Base-by-base conservation (phyloP, 1,140 invertebrate species). In the Sipha flava region DNA sequence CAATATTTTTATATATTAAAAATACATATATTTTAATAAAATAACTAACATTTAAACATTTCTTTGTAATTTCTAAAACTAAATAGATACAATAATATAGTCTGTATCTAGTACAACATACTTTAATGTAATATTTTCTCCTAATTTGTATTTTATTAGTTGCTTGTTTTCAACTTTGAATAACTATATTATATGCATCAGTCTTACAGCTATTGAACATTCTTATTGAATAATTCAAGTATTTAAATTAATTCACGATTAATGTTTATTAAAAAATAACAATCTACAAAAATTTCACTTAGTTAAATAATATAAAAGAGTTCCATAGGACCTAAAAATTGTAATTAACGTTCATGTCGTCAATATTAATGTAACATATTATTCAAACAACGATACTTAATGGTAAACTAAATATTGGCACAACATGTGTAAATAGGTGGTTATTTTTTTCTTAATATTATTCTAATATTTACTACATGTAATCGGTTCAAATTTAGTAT, bases 21-120 rank as follows among this genome's bases (percentile, higher is more conserved):
- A 70, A 70, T 70, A 47, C 16, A 64, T 7, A 45, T 70, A 47
- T 70, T 68, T 70, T 47, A 29, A 66, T 66, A 66, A 70, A 70
- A 43, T 68, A 45, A 70, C 66, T 47, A 70, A 45, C 29, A 47
- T 70, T 12, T 10, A 47, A 18, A 47, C 7, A 70, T 47, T 47
- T 29, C 40, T 45, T 70, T 47, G 23, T 47, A 9, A 70, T 31
- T 70, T 70, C 29, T 47, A 47, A 70, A 29, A 68, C 16, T 29
- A 37, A 29, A 70, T 6, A 4, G 10, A 40, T 4, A 40, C 37
- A 40, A 6, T 40, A 40, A 40, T 6, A 40, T 40, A 40, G 37
- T 10, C 10, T 40, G 37, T 4, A 40, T 40, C 37, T 40, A 10
- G 4, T 40, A 4, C 43, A 47, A 70, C 66, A 31, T 45, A 29